Evolutionary conservation across 2,113 vertebrate species (phyloP), one percentile per base, ranked within the genome.

Genomic region (Heliornis fulica): DNA sequence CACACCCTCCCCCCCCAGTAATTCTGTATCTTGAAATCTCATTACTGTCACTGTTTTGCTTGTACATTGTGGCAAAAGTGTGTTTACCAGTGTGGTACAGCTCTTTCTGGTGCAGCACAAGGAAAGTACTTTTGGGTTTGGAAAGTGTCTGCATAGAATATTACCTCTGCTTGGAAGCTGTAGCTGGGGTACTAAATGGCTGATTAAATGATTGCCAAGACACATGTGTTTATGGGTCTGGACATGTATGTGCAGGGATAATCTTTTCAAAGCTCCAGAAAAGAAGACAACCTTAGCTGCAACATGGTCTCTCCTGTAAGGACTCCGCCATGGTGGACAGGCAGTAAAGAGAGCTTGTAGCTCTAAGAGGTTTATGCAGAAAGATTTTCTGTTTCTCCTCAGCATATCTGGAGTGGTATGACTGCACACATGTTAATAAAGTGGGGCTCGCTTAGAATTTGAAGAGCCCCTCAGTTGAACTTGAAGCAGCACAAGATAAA

Each of bases 221-320:
- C 4, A 51, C 11, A 46, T 2, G 15, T 0, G 2, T 53, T 76
- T 79, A n/a, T 70, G 25, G 14, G 14, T 40, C 50, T 70, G 46
- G n/a, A 13, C 74, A n/a, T 1, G 0, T 29, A 76, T 11, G 8
- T 21, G 5, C 7, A 46, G 5, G 15, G 14, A 2, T 74, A n/a
- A 40, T 53, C 64, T 69, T 60, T 9, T 72, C 19, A 56, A 20
- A 43, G 13, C 10, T 78, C n/a, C 13, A 61, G 45, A 26, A 89
- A 69, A 81, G 8, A 3, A 57, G 19, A 65, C 5, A 45, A 9
- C 10, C 7, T 48, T 80, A 83, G 36, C 6, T 51, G 40, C 60
- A 21, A 54, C 20, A 26, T 13, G 25, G 5, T 45, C 29, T 46
- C 22, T 46, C 11, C 11, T 23, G 8, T 79, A 40, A 56, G 40